Evolutionary conservation across 2,797 vertebrate genomes (phyloP).

Genomic region (Thalassophryne amazonica): DNA sequence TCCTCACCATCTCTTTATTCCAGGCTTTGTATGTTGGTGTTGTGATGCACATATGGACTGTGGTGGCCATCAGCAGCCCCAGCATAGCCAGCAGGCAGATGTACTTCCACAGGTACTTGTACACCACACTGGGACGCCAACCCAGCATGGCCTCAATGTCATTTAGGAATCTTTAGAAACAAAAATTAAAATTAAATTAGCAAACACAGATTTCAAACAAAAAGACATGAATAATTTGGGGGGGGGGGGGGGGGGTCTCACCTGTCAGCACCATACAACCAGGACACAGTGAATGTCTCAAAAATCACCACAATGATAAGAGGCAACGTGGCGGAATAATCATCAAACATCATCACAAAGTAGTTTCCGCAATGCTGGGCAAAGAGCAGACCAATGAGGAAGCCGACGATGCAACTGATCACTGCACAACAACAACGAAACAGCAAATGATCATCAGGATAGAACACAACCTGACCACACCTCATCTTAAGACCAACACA

Average conservation of each 20-base stretch:
- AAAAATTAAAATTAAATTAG: too few relatives aligned
- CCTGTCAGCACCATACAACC: conserved; percentile 84
- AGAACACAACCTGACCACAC: background rate
- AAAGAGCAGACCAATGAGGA: conserved; percentile 82
- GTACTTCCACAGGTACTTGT: conserved; percentile 82
- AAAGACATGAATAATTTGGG: too few relatives aligned
- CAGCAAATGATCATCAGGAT: too few relatives aligned
- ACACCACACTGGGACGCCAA: conserved; percentile 68
- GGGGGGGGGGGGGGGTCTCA: too few relatives aligned
- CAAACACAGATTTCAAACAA: too few relatives aligned
- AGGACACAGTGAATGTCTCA: conserved; percentile 82
- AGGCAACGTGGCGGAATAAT: conserved; percentile 82
- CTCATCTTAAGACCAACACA: background rate
- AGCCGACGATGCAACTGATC: conserved; percentile 72
- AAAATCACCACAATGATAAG: conserved; percentile 81
- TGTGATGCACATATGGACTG: conserved; percentile 59
- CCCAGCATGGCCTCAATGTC: conserved; percentile 77
- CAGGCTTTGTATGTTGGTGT: conserved; percentile 77
- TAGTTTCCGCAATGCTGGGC: conserved; percentile 84
- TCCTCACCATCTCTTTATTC: conserved; percentile 73
- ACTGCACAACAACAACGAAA: conserved; percentile 59
- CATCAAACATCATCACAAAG: conserved; percentile 82
- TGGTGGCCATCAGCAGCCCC: conserved; percentile 67
- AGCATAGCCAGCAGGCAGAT: conserved; percentile 79
- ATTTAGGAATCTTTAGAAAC: conserved; percentile 76